A percentile compares a stretch with the other conserved stretches of the same genome.
Evolutionary conservation across 2,797 vertebrate species (phyloP).

Genomic region (Jordanella pulchra): DNA sequence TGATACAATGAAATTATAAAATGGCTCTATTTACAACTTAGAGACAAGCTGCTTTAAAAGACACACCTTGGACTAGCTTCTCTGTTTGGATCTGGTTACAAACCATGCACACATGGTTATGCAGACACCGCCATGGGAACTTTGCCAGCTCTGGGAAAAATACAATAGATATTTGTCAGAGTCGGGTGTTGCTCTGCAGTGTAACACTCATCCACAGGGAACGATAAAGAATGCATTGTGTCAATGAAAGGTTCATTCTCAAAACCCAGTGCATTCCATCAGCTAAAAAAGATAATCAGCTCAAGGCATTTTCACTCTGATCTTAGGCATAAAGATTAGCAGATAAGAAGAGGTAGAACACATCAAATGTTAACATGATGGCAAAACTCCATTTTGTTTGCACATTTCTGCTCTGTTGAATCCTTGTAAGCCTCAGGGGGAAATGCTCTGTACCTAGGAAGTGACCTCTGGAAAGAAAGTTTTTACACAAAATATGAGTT

Average conservation of each 20-base stretch:
- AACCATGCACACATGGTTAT: neutral
- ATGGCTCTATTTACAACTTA: neutral
- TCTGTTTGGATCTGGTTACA: conserved; percentile 47
- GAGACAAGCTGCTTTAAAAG: conserved; percentile 19
- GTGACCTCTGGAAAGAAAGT: neutral
- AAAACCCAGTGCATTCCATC: neutral
- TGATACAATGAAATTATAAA: neutral
- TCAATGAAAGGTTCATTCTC: neutral
- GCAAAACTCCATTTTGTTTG: neutral
- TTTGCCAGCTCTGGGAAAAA: conserved; percentile 22
- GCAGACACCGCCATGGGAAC: conserved; percentile 50
- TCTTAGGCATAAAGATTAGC: neutral
- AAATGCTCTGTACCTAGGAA: conserved; percentile 4
- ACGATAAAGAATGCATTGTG: conserved; percentile 23
- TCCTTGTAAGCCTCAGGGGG: neutral
- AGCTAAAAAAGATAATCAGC: neutral
- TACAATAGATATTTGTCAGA: conserved; percentile 37
- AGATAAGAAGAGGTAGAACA: neutral
- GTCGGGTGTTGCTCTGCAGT: conserved; percentile 15
- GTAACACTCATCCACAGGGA: conserved; percentile 14
- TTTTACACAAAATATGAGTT: no score
- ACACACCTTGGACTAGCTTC: conserved; percentile 45
- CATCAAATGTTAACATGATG: neutral
- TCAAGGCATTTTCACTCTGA: neutral
- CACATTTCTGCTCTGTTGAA: neutral